These are phyloP conservation scores for Platycheirus rosarum DNA, from an alignment of 2,888 invertebrate genomes.

Conservation along the genomic window DNA sequence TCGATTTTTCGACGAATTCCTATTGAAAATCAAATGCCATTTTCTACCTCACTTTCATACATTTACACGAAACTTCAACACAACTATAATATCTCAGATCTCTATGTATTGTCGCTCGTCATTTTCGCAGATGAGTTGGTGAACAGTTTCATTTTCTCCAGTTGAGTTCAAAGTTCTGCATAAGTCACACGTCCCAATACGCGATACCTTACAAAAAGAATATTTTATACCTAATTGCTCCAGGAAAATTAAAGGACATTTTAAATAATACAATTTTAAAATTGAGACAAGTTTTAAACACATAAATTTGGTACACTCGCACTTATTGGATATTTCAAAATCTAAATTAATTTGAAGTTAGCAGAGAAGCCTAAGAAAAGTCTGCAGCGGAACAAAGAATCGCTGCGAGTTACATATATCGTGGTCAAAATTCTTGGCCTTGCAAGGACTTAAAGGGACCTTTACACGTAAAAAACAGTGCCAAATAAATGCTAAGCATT, in stretches of 20 bases:
- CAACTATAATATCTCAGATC: not conserved
- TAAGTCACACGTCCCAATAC: conserved; percentile 45
- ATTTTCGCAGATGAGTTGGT: not conserved
- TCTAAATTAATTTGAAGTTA: not conserved
- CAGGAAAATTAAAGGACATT: conserved; percentile 1
- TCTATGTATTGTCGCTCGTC: not conserved
- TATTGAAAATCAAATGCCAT: not conserved
- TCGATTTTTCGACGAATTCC: conserved; percentile 57
- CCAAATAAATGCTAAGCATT: conserved; percentile 34
- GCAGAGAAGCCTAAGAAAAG: conserved; percentile 7
- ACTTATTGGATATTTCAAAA: conserved; percentile 7
- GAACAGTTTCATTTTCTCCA: conserved; percentile 32
- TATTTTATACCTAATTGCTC: conserved; percentile 39
- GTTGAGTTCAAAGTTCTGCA: conserved; percentile 63
- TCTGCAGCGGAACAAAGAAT: conserved; percentile 28
- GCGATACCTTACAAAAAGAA: conserved; percentile 4
- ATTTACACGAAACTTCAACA: not conserved
- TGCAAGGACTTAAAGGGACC: conserved; percentile 17
- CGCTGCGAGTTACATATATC: conserved; percentile 60
- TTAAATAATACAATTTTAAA: not conserved
- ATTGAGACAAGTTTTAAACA: not conserved
- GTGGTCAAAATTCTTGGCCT: conserved; percentile 39
- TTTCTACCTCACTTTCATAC: conserved; percentile 14
- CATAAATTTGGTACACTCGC: conserved; percentile 3
- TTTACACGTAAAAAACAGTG: conserved; percentile 41